Evolutionary conservation across 2,797 vertebrate species (phyloP).

Genomic region (Merluccius polli): DNA sequence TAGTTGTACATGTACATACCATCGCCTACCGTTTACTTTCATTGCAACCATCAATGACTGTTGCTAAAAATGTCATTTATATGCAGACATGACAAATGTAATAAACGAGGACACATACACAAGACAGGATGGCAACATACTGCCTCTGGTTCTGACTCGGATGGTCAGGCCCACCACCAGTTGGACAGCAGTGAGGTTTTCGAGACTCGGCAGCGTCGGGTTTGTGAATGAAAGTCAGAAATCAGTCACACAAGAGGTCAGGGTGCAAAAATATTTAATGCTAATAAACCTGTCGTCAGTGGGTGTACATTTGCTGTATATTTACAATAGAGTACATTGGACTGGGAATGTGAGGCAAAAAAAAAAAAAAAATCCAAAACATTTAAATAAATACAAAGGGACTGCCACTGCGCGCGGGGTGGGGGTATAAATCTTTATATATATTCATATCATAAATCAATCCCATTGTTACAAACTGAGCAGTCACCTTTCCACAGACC

Average conservation of each 20-base stretch:
- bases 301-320: constrained; percentile 82
- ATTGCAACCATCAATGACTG: neutral
- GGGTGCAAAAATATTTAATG: constrained; percentile 91
- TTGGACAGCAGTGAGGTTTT: too few species aligned
- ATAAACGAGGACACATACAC: too few species aligned
- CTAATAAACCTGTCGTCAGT: constrained; percentile 84
- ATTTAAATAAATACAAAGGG: constrained; percentile 82
- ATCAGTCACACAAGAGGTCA: constrained; percentile 36
- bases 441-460: constrained; percentile 63
- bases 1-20: neutral
- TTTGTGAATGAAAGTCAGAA: neutral
- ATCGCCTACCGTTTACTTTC: neutral
- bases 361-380: constrained; percentile 58
- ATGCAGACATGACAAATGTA: too few species aligned
- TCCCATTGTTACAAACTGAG: constrained; percentile 50
- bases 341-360: constrained; percentile 75
- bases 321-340: constrained; percentile 82
- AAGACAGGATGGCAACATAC: too few species aligned
- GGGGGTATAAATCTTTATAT: constrained; percentile 39
- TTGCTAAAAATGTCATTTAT: too few species aligned
- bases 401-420: constrained; percentile 70
- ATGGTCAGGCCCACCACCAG: too few species aligned
- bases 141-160: too few species aligned
- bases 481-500: constrained; percentile 32
- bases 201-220: too few species aligned